Base-by-base conservation (phyloP, 1,140 invertebrate species). In the Drosophila tsacasi region DNA sequence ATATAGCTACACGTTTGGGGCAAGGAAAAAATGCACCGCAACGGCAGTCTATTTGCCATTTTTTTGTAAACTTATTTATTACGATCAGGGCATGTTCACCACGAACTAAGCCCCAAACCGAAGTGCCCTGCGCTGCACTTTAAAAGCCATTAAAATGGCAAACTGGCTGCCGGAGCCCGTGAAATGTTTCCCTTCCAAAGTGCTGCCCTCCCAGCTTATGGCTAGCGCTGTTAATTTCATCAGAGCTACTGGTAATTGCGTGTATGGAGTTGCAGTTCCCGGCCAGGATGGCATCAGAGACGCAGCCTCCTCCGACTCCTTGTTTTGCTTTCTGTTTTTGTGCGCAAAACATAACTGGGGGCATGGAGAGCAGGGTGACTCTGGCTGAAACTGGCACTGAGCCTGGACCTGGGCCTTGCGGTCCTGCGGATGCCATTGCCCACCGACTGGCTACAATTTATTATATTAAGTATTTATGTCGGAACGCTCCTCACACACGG, bases 391-490 rank as follows among this genome's bases (percentile, higher is more conserved):
- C 25, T 58, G 52, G 52, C 52, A 55, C 52, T 55, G 52, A 15
- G 21, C 13, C 50, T 17, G 30, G 3, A 7, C 27, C n/a, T 32
- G 64, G 60, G 61, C 42, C 75, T 72, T 55, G 37, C 35, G 67
- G 54, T 47, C 64, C 54, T 32, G 30, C 55, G 83, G 49, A 79
- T 87, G 80, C 83, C 83, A 77, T 62, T 89, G 84, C 80, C 74
- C 62, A 54, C 46, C 64, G 83, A 89, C 85, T 90, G 85, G 81
- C 86, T 82, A 90, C 85, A 90, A 91, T 90, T 90, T 90, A 91
- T 90, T 90, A 82, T 90, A 90, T 90, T 90, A 90, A 81, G 85
- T 85, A 90, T 90, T 90, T 85, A 90, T 90, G 85, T 66, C 71
- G 86, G 79, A 74, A 71, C 75, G 76, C 75, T 62, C 64, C 72